These are phyloP conservation scores for Xylocampa areola DNA, from an alignment of 2,888 invertebrate genomes.

Conservation along the genomic window DNA sequence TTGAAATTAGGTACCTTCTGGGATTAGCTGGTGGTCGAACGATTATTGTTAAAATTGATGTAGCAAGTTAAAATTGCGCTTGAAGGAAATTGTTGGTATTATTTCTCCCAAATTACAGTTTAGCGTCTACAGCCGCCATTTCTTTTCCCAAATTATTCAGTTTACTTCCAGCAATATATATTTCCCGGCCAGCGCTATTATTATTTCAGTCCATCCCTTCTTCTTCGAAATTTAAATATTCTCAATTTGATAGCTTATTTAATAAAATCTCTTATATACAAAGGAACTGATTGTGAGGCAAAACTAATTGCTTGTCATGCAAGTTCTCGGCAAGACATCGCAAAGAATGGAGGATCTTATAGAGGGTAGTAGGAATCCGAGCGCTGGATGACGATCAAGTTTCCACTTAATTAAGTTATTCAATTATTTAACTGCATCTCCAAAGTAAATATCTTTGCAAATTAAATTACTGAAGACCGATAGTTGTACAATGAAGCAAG, in stretches of 20 bases:
- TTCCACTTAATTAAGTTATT: constrained; percentile 28
- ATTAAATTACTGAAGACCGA: constrained; percentile 17
- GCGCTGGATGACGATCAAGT: constrained; percentile 30
- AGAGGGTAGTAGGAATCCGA: constrained; percentile 18
- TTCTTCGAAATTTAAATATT: constrained; percentile 57
- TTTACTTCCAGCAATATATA: constrained; percentile 58
- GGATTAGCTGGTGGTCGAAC: constrained; percentile 53
- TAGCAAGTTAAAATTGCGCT: constrained; percentile 67
- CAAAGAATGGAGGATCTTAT: constrained; percentile 22
- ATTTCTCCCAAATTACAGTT: constrained; percentile 72
- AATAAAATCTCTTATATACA: constrained; percentile 29
- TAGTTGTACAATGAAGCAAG: constrained; percentile 23
- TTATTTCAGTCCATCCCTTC: constrained; percentile 49
- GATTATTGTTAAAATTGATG: constrained; percentile 65
- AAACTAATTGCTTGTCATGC: constrained; percentile 39
- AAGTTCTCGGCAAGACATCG: constrained; percentile 9
- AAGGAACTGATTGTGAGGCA: constrained; percentile 43
- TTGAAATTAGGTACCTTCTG: constrained; percentile 37
- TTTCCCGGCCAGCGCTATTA: constrained; percentile 49
- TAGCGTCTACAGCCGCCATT: constrained; percentile 64
- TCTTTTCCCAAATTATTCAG: constrained; percentile 73
- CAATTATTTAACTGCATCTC: constrained; percentile 23
- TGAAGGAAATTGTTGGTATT: constrained; percentile 70
- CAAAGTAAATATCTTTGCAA: constrained; percentile 19
- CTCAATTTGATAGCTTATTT: constrained; percentile 50